phyloP scores from a whole-genome alignment of 2,888 invertebrate genomes.

The Xiphydria camelus region DNA sequence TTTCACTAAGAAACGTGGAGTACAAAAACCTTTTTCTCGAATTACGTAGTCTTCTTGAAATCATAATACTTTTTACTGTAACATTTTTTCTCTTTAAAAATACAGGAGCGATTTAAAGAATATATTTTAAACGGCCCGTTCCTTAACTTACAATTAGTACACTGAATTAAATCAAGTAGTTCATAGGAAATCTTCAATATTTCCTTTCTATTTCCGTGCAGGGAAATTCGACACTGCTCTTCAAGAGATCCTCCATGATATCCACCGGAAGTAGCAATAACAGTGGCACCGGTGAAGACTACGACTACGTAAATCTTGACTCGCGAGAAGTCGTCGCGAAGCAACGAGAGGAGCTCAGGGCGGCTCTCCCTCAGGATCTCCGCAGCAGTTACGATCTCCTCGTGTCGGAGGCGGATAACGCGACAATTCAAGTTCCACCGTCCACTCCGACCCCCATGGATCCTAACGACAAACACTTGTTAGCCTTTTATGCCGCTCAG shows the following conservation, averaged over 20 bases:
- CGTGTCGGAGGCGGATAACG: constrained; percentile 73
- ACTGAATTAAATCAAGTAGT: no score
- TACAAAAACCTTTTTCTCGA: no score
- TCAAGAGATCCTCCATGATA: constrained; percentile 65
- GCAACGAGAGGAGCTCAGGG: constrained; percentile 74
- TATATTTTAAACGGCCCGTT: no score
- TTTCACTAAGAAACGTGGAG: no score
- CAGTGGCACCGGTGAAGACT: constrained; percentile 79
- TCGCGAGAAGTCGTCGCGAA: constrained; percentile 73
- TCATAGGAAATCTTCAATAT: no score
- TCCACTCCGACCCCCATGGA: constrained; percentile 62
- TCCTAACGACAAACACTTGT: constrained; percentile 79
- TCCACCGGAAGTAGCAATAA: constrained; percentile 52
- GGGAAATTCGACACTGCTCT: constrained; percentile 79
- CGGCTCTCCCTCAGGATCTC: constrained; percentile 73
- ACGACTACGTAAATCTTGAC: constrained; percentile 87
- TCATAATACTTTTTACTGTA: no score
- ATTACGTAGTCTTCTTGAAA: no score
- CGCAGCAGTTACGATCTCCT: constrained; percentile 76
- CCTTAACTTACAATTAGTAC: no score
- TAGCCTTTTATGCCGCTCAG: constrained; percentile 87
- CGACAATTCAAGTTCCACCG: constrained; percentile 56
- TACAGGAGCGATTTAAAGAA: no score
- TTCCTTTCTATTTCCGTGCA: constrained; percentile 46
- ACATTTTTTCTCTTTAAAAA: no score